Conservation (phyloP, 2,797 vertebrate genomes). For the Moxostoma hubbsi region DNA sequence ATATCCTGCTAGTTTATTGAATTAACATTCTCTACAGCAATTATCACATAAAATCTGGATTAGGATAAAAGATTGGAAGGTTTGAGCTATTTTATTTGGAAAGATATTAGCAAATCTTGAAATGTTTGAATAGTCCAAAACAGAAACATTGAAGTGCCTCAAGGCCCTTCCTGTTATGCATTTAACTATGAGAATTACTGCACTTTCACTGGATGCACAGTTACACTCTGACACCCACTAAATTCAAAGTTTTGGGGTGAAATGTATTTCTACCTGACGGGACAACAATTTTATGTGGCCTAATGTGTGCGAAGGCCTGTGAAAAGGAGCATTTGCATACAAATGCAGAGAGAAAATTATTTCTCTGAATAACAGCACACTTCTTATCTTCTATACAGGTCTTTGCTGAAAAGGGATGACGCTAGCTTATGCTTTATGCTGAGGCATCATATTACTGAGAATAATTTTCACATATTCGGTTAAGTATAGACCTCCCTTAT, state of each 20-base stretch:
- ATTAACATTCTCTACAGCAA: not conserved
- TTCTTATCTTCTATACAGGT: conserved; percentile 15
- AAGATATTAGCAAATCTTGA: conserved; percentile 19
- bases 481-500: not conserved
- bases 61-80: conserved; percentile 20
- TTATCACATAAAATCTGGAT: conserved; percentile 14
- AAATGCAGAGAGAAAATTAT: conserved; percentile 45
- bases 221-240: conserved; percentile 46
- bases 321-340: conserved; percentile 54
- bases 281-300: conserved; percentile 47
- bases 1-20: conserved; percentile 6
- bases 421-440: conserved; percentile 36
- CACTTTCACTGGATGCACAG: conserved; percentile 40
- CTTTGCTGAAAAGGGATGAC: conserved; percentile 20
- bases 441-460: conserved; percentile 12
- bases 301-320: conserved; percentile 49
- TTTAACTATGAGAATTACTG: conserved; percentile 16
- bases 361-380: conserved; percentile 34
- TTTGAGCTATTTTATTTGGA: conserved; percentile 17
- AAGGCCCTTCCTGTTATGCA: conserved; percentile 5
- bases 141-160: not conserved
- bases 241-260: conserved; percentile 42
- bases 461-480: conserved; percentile 2
- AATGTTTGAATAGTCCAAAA: conserved; percentile 42
- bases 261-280: conserved; percentile 52